Percentiles rank a stretch among this genome's conserved stretches.
Evolutionary conservation across 2,888 invertebrate species (phyloP).

Genomic region (Brachypterus glaber): DNA sequence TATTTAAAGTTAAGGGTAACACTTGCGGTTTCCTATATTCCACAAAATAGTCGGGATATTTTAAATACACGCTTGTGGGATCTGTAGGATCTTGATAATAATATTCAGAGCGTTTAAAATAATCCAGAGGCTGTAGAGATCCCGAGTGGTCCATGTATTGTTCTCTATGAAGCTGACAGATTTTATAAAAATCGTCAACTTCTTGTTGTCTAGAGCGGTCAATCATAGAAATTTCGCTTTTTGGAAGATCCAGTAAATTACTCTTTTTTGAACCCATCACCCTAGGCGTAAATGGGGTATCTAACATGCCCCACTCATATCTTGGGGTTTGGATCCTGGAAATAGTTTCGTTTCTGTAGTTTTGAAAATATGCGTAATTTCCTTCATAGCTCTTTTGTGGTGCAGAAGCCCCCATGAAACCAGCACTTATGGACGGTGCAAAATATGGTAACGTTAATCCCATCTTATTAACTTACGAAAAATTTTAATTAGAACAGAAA

Average conservation of each 20-base stretch:
- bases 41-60: conserved; percentile 48
- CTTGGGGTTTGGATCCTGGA: conserved; percentile 39
- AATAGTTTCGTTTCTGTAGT: conserved; percentile 39
- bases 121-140: conserved; percentile 47
- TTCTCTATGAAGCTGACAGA: conserved; percentile 50
- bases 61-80: conserved; percentile 49
- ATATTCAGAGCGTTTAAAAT: conserved; percentile 45
- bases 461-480: too few species aligned
- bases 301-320: conserved; percentile 38
- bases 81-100: conserved; percentile 49
- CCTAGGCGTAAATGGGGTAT: conserved; percentile 35
- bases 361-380: conserved; percentile 37
- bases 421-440: too few species aligned
- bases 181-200: conserved; percentile 46
- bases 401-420: too few species aligned
- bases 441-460: too few species aligned
- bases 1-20: conserved; percentile 45
- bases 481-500: too few species aligned
- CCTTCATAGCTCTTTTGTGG: too few species aligned
- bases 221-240: conserved; percentile 35
- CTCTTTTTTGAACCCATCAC: conserved; percentile 34
- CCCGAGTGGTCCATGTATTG: conserved; percentile 53
- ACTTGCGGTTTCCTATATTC: conserved; percentile 51
- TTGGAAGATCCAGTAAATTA: conserved; percentile 33
- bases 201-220: conserved; percentile 38